A percentile compares a stretch with the other conserved stretches of the same genome.
Conservation (phyloP, 2,888 invertebrate species). For the Habrosyne pyritoides region DNA sequence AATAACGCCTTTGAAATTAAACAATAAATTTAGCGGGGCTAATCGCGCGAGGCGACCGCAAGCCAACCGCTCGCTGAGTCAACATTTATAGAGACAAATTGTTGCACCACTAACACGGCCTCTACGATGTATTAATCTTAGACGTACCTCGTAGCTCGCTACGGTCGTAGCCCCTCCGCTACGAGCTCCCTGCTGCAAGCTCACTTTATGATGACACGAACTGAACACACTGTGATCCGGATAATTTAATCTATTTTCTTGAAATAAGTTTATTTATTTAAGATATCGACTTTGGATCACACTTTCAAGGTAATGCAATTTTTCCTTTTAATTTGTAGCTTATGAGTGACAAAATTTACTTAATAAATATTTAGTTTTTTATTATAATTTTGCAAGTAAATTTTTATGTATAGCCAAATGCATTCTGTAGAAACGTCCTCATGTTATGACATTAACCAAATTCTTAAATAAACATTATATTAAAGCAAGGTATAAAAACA, state of each 20-base stretch:
- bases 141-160: conserved; percentile 55
- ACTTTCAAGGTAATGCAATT: too few species aligned
- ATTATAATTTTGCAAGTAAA: too few species aligned
- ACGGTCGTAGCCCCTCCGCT: conserved; percentile 45
- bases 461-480: too few species aligned
- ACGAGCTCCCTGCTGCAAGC: conserved; percentile 40
- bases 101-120: conserved; percentile 77
- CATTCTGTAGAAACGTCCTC: too few species aligned
- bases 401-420: too few species aligned
- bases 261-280: not conserved
- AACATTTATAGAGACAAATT: conserved; percentile 84
- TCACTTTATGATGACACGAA: conserved; percentile 33
- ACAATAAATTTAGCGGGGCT: conserved; percentile 81
- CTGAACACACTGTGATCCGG: conserved; percentile 4
- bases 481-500: too few species aligned
- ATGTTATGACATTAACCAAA: too few species aligned
- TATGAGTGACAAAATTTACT: not conserved
- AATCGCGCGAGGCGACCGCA: conserved; percentile 78
- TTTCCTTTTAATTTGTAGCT: not conserved
- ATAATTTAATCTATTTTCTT: conserved; percentile 1
- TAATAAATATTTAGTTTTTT: too few species aligned
- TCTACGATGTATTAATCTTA: conserved; percentile 80
- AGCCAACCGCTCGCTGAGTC: conserved; percentile 74
- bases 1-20: conserved; percentile 82
- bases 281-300: too few species aligned